Conservation (phyloP, 2,888 invertebrate species). For the Ptychoptera albimana region DNA sequence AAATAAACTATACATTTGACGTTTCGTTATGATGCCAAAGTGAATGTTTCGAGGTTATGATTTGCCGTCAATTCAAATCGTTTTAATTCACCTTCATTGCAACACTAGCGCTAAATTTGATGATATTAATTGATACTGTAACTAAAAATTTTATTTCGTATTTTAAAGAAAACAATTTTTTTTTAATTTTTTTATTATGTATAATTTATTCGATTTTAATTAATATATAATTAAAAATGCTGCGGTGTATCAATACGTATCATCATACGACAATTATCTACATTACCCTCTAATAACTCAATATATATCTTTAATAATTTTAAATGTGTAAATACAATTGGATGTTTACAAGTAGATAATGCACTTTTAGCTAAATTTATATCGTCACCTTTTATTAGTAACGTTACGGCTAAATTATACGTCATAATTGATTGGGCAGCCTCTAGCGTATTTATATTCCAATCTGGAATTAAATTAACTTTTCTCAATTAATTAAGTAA, state of each 20-base stretch:
- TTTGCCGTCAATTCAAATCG: too few relatives aligned
- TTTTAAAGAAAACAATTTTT: too few relatives aligned
- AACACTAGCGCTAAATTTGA: too few relatives aligned
- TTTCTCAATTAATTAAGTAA: background rate
- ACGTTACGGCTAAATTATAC: conserved; percentile 63
- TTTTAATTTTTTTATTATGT: too few relatives aligned
- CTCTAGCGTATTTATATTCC: conserved; percentile 35
- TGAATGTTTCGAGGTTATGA: too few relatives aligned
- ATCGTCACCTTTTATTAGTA: conserved; percentile 56
- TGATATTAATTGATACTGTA: too few relatives aligned
- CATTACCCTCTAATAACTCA: conserved; percentile 37
- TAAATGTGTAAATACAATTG: conserved; percentile 22
- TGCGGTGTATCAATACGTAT: conserved; percentile 20
- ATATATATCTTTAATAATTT: conserved; percentile 36
- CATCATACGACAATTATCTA: conserved; percentile 35
- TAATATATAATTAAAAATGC: background rate
- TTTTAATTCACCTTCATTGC: too few relatives aligned
- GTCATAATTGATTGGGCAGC: conserved; percentile 55
- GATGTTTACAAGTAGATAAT: conserved; percentile 21
- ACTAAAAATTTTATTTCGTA: too few relatives aligned
- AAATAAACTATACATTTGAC: too few relatives aligned
- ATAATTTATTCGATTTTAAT: too few relatives aligned
- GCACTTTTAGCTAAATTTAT: conserved; percentile 36
- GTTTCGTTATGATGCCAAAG: too few relatives aligned
- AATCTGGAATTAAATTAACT: conserved; percentile 27